Evolutionary conservation across 2,113 vertebrate genomes (phyloP), one percentile per base, ranked within the genome.

Genomic region (Festucalex cinctus): DNA sequence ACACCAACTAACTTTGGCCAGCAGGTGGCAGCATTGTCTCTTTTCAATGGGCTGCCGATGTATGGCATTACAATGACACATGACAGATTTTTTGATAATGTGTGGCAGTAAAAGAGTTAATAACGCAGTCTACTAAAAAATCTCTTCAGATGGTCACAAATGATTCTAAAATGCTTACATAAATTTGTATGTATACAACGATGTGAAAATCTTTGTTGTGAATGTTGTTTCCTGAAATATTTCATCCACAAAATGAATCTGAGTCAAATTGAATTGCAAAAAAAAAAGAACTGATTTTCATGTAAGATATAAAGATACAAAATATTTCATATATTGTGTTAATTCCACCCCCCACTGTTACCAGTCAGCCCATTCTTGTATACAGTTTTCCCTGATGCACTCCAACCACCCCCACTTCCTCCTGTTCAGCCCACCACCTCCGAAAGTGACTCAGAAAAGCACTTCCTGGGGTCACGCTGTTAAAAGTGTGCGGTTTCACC

Each of bases 401-500:
- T 5, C 58, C 35, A 41, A 13, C 63, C 61, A 56, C 72, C 16
- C 43, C 32, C 63, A 22, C 73, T 75, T 81, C 80, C 80, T 76
- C 59, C 36, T 32, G 24, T 16, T 26, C 64, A 71, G 12, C 36
- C 73, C 53, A 36, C 9, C 60, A 19, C 66, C 68, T 71, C 46
- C 69, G 35, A 24, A n/a, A 57, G 20, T 69, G 72, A 79, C 32
- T 35, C 32, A 73, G 67, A 70, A 76, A 63, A 22, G 44, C 63
- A 57, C 65, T 84, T 88, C 79, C 83, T 83, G 74, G 36, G 81
- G 83, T 84, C 83, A 73, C 35, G 5, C 49, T 0, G 48, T 79
- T 81, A 80, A 3, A 81, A 78, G 73, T 43, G 16, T 71, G 69
- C 49, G 59, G 60, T 73, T 77, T 73, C 75, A 81, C 69, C 75